Evolutionary conservation across 2,888 invertebrate species (phyloP), one percentile per base, ranked within the genome.

Genomic region (Leucoma salicis): DNA sequence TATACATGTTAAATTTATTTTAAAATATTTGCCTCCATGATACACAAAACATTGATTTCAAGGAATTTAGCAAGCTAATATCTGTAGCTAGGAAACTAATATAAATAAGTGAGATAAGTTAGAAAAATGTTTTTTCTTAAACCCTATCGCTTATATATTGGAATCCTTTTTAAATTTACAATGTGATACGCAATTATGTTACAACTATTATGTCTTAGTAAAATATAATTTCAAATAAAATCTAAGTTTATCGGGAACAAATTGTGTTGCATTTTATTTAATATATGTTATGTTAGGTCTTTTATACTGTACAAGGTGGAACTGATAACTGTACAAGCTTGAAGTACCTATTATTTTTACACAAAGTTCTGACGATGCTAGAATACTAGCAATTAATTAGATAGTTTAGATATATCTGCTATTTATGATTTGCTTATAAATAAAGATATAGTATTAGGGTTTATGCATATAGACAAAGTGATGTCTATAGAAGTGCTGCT

Each of bases 31-130:
- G 24, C 15, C 35, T 35, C n/a, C 31, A 12, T 46, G 39, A 40
- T n/a, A 27, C 27, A 44, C 35, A 33, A 37, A 31, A 25, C 33
- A 46, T 49, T 44, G 24, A 39, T 29, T 46, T 40, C 18, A 34
- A 46, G 12, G 21, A 51, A 45, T 40, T 45, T 37, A 43, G 40
- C 42, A 45, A 47, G 46, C 49, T 52, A 35, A 37, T 41, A 49
- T 42, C 31, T 55, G 49, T 49, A 55, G 55, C 45, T 58, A 58
- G 55, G 39, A 46, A 50, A 46, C 40, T 58, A 42, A 46, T 51
- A 53, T 42, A 49, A 52, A 47, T 58, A 49, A 49, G 53, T 54
- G 42, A 25, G 16, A 37, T 33, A 41, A 39, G 48, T 7, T 45
- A 47, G 46, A 33, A 46, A 34, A 33, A 38, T 46, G 56, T 44